Conservation (phyloP, 2,888 invertebrate genomes). For the Hypomecis atomaria region DNA sequence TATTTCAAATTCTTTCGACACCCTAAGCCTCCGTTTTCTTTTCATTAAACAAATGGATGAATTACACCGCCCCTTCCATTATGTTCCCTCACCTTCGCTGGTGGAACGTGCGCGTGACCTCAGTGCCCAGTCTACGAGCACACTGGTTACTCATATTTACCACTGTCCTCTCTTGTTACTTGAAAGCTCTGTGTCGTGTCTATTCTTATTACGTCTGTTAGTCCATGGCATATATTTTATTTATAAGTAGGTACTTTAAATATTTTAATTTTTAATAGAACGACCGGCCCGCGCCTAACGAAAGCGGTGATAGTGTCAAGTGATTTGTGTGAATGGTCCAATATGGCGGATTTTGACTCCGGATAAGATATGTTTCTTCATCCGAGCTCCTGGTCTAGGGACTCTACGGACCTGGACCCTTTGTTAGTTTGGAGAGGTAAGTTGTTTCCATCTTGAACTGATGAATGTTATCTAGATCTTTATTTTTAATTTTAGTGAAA, state of each 20-base stretch:
- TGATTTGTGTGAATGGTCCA: slow-evolving; percentile 63
- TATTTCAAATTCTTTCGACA: slow-evolving; percentile 4
- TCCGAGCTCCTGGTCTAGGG: slow-evolving; percentile 76
- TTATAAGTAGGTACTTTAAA: slow-evolving; percentile 27
- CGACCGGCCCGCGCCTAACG: slow-evolving; percentile 38
- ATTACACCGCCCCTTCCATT: slow-evolving; percentile 50
- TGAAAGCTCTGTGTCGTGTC: slow-evolving; percentile 58
- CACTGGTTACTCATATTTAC: slow-evolving; percentile 59
- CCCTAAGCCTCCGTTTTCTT: slow-evolving; percentile 16
- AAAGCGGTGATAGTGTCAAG: slow-evolving; percentile 53
- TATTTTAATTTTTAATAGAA: slow-evolving; percentile 50
- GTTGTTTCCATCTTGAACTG: slow-evolving; percentile 44
- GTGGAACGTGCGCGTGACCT: slow-evolving; percentile 50
- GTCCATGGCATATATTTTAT: slow-evolving; percentile 25
- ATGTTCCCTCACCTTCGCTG: slow-evolving; percentile 43
- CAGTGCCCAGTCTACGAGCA: slow-evolving; percentile 52
- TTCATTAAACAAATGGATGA: slow-evolving; percentile 28
- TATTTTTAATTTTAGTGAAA: background rate
- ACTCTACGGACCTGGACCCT: slow-evolving; percentile 76
- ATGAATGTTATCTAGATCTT: background rate
- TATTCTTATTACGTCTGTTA: slow-evolving; percentile 31
- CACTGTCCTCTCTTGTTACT: slow-evolving; percentile 53
- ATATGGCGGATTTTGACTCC: slow-evolving; percentile 78
- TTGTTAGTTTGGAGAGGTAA: slow-evolving; percentile 79
- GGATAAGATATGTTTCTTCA: slow-evolving; percentile 82